Conservation (phyloP, 2,888 invertebrate genomes). For the Lissonota sp. region DNA sequence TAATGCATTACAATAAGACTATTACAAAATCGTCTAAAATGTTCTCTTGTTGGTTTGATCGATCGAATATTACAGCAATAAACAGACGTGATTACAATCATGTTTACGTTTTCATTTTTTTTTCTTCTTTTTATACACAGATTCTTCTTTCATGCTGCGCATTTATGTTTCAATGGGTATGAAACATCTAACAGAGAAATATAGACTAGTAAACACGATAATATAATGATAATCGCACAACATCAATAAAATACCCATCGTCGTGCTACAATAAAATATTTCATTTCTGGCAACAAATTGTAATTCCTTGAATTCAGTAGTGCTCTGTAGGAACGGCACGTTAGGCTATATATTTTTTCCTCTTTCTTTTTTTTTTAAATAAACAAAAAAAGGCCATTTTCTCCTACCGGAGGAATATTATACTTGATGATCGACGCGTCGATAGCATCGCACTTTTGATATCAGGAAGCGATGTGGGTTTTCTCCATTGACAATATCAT, state of each 20-base stretch:
- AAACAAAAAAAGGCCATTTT: slow-evolving; percentile 53
- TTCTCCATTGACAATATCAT: slow-evolving; percentile 24
- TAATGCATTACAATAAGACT: slow-evolving; percentile 57
- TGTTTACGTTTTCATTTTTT: slow-evolving; percentile 67
- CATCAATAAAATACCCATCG: slow-evolving; percentile 64
- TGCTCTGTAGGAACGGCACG: slow-evolving; percentile 63
- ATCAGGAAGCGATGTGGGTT: slow-evolving; percentile 35
- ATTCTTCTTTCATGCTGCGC: slow-evolving; percentile 74
- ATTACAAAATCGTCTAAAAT: slow-evolving; percentile 38
- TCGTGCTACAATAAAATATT: slow-evolving; percentile 65
- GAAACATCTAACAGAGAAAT: slow-evolving; percentile 56
- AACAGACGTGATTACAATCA: slow-evolving; percentile 67
- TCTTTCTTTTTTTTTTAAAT: slow-evolving; percentile 26
- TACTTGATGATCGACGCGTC: slow-evolving; percentile 14
- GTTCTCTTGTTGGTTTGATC: slow-evolving; percentile 33
- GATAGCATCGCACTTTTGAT: slow-evolving; percentile 21
- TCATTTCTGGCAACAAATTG: slow-evolving; percentile 61
- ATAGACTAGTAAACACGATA: slow-evolving; percentile 57
- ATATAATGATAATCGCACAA: slow-evolving; percentile 68
- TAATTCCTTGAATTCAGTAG: slow-evolving; percentile 64
- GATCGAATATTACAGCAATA: slow-evolving; percentile 40
- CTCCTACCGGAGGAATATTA: slow-evolving; percentile 30
- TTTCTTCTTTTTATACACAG: slow-evolving; percentile 69
- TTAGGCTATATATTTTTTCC: slow-evolving; percentile 57
- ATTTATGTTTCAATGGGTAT: slow-evolving; percentile 53